phyloP scores from a whole-genome alignment of 2,113 vertebrate genomes.

The Climacteris rufus region DNA sequence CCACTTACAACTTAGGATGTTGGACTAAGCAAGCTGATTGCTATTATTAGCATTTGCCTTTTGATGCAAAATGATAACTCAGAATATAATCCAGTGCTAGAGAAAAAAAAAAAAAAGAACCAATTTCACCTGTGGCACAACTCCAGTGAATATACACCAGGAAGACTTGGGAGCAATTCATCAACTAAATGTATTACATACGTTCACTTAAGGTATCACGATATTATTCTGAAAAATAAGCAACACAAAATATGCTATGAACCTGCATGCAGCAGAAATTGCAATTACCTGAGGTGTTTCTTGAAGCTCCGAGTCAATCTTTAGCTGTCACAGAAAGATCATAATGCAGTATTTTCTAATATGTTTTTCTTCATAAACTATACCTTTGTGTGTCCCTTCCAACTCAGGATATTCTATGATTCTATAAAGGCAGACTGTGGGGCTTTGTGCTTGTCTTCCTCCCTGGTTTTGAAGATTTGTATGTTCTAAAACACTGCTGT shows the following conservation, averaged over 20 bases:
- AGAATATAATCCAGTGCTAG: not conserved
- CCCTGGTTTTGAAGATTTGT: not conserved
- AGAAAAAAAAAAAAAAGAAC: not conserved
- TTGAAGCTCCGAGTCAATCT: not conserved
- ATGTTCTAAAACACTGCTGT: not conserved
- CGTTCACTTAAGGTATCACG: not conserved
- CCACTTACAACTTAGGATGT: not conserved
- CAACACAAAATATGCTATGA: not conserved
- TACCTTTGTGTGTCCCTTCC: not conserved
- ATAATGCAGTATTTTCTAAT: not conserved
- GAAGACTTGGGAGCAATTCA: not conserved
- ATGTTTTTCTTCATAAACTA: not conserved
- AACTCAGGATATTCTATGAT: not conserved
- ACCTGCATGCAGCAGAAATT: not conserved
- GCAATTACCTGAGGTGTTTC: not conserved
- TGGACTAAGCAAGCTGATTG: not conserved
- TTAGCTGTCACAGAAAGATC: not conserved
- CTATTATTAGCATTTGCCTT: slow-evolving; percentile 1
- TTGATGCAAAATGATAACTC: not conserved
- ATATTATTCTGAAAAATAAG: slow-evolving; percentile 5
- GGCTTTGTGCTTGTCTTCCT: not conserved
- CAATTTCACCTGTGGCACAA: not conserved
- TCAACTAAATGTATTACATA: slow-evolving; percentile 17
- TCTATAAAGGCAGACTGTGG: not conserved
- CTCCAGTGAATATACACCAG: not conserved